These are phyloP conservation scores for Porites lobata DNA, from an alignment of 92 coral and sea anemone genomes.

Conservation along the genomic window DNA sequence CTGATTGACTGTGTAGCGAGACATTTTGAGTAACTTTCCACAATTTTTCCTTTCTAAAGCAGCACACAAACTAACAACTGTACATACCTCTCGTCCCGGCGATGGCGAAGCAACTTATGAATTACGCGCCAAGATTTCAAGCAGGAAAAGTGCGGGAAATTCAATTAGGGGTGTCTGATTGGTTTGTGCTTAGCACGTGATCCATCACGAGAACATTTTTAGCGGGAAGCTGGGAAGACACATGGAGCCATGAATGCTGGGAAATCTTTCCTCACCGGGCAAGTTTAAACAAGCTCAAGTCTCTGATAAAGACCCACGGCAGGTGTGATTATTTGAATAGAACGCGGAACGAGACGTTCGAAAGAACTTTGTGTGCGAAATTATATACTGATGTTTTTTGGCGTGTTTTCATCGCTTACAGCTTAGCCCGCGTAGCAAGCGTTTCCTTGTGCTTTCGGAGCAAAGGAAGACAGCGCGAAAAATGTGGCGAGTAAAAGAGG, in stretches of 20 bases:
- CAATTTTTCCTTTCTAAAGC: background rate
- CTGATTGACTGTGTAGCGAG: too few relatives aligned
- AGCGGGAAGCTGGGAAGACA: slow-evolving; percentile 58
- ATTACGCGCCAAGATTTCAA: slow-evolving; percentile 87
- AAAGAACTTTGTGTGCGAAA: too few relatives aligned
- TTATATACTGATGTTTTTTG: too few relatives aligned
- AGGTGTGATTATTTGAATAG: too few relatives aligned
- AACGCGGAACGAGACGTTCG: too few relatives aligned
- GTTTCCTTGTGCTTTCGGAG: too few relatives aligned
- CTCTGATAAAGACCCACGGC: too few relatives aligned
- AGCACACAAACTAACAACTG: background rate
- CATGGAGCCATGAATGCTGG: slow-evolving; percentile 26
- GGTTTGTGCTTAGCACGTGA: slow-evolving; percentile 68
- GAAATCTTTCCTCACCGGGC: slow-evolving; percentile 19
- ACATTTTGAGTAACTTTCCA: background rate
- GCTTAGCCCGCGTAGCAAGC: too few relatives aligned
- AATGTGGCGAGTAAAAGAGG: too few relatives aligned
- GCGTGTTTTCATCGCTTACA: too few relatives aligned
- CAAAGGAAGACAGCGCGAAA: too few relatives aligned
- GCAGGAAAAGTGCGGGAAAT: slow-evolving; percentile 75
- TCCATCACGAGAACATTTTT: slow-evolving; percentile 54
- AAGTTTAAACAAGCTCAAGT: slow-evolving; percentile 45
- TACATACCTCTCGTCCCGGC: slow-evolving; percentile 58
- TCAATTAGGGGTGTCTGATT: slow-evolving; percentile 56
- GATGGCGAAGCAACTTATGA: slow-evolving; percentile 64